Percentiles rank a stretch among this genome's conserved stretches.
Conservation (phyloP, 2,797 vertebrate species). For the Artibeus jamaicensis region DNA sequence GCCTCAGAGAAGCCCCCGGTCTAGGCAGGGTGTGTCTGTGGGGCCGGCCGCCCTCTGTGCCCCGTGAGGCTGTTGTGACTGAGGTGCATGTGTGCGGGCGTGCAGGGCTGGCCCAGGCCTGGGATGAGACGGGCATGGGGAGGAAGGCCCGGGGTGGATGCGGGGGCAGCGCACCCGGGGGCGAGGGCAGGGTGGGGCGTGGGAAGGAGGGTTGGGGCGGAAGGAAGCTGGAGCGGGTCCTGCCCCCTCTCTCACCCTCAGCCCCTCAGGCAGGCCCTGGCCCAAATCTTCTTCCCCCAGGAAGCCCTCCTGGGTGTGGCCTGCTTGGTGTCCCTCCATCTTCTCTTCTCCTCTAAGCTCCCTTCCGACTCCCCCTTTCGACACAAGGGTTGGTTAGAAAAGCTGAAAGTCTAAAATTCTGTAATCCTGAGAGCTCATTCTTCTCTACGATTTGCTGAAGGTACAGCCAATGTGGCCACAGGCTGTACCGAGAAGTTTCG, state of each 20-base stretch:
- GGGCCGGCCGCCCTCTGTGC: not conserved
- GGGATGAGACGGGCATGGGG: not conserved
- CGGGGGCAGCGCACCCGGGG: not conserved
- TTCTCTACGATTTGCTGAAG: not conserved
- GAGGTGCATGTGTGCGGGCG: fast-evolving
- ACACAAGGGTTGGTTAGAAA: not conserved
- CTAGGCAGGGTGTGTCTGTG: not conserved
- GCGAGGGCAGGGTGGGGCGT: not conserved
- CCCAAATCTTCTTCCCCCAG: not conserved
- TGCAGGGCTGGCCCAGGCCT: not conserved
- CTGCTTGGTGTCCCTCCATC: not conserved
- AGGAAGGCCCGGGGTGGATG: not conserved
- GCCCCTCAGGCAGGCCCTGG: not conserved
- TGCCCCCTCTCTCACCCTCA: not conserved
- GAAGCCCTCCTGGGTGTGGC: not conserved
- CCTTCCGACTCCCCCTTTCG: not conserved
- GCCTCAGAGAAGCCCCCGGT: not conserved
- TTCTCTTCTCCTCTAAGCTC: not conserved
- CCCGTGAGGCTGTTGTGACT: not conserved
- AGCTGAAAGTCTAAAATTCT: not conserved
- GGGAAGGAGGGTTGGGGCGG: not conserved
- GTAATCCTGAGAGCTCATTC: not conserved
- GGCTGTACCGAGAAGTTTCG: not conserved
- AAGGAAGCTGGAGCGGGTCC: slow-evolving; percentile 22
- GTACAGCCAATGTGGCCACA: fast-evolving